Conservation (phyloP, 2,888 invertebrate genomes). For the Spicauda simplicius region DNA sequence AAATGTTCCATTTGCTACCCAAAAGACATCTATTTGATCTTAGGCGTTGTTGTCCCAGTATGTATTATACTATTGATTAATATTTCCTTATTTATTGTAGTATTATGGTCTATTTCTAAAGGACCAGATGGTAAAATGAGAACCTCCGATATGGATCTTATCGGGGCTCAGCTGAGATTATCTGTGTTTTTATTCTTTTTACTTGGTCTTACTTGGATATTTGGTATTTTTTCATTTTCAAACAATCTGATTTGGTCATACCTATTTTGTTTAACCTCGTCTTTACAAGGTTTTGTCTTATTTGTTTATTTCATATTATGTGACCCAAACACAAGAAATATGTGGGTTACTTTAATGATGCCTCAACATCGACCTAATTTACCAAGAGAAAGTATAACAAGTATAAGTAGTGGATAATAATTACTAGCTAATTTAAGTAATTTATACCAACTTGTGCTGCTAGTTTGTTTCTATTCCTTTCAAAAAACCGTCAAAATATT, state of each 20-base stretch:
- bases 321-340: constrained; percentile 79
- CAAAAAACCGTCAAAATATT: too few relatives aligned
- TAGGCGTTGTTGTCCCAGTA: constrained; percentile 82
- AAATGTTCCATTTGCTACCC: constrained; percentile 80
- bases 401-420: constrained; percentile 52
- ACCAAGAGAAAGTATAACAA: constrained; percentile 67
- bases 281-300: constrained; percentile 86
- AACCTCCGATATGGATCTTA: constrained; percentile 65
- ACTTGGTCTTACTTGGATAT: constrained; percentile 86
- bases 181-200: constrained; percentile 86
- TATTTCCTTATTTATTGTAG: constrained; percentile 79
- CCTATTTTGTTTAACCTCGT: constrained; percentile 86
- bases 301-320: constrained; percentile 86
- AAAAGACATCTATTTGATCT: constrained; percentile 73
- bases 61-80: constrained; percentile 80
- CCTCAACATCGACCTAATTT: constrained; percentile 59
- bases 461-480: too few relatives aligned
- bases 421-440: background rate
- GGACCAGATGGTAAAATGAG: constrained; percentile 81
- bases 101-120: constrained; percentile 80
- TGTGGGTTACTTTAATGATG: constrained; percentile 78
- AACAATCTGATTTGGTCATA: constrained; percentile 83
- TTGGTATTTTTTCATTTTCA: constrained; percentile 84
- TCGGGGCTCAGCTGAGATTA: constrained; percentile 80
- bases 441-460: too few relatives aligned